Base-by-base conservation (phyloP, 2,888 invertebrate genomes). In the Drosophila yooni region DNA sequence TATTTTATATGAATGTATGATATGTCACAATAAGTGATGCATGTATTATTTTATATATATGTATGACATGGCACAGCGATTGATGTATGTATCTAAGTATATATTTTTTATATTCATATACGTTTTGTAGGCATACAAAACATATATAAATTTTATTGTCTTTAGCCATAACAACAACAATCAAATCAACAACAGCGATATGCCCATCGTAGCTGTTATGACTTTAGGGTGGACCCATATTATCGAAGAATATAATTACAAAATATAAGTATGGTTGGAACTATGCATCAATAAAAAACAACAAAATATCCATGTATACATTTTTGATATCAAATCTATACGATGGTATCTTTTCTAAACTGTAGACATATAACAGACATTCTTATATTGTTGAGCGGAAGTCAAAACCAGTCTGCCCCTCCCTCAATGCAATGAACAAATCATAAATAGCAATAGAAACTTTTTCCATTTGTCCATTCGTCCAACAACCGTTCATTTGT, bases 171-270 rank as follows among this genome's bases (percentile, higher is more conserved):
- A 58, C 46, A 40, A 34, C 48, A 58, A 54, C 69, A 82, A 63
- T 61, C 60, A 63, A 52, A 70, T 65, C 67, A 65, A 63, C 52
- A 62, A 60, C 53, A 48, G 68, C n/a, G 31, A 48, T 46, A 64
- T 43, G 25, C 46, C 29, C 29, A 43, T 21, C 13, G 40, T 38
- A 1, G 4, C 40, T 34, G 50, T 21, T 3, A 25, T 31, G 29
- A 21, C 10, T 33, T 65, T 63, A 61, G 84, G 52, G 67, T 87
- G 79, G 57, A 53, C 54, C 53, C 15, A 27, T 8, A 29, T 48
- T 34, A 21, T 13, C 2, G 10, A 27, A 29, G 3, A 36, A 25
- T 4, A n/a, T 56, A 13, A 33, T 38, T n/a, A 15, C 5, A 8
- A 13, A 8, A 27, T 56, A 38, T 11, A 10, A 15, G 0, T 5